Evolutionary conservation across 2,797 vertebrate genomes (phyloP).

Genomic region (Smutsia gigantea): DNA sequence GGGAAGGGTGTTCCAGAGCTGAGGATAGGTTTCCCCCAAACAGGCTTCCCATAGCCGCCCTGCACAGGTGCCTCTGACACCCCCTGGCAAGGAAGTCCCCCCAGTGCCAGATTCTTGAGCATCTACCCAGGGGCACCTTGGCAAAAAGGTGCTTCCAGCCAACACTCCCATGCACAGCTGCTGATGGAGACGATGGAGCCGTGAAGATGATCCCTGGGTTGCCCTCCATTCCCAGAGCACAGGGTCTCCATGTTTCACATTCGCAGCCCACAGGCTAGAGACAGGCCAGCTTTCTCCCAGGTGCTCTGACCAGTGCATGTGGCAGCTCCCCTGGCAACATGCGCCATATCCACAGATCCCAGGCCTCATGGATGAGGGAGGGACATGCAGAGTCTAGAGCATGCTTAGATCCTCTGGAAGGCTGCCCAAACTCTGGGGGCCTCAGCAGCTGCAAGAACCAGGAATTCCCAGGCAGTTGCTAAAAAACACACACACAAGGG

Average conservation of each 20-base stretch:
- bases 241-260: neutral
- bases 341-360: neutral
- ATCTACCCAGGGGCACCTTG: neutral
- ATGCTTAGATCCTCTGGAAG: neutral
- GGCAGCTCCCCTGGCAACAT: neutral
- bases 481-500: neutral
- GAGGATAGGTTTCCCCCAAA: neutral
- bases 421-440: too few relatives aligned
- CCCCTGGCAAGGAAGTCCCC: neutral
- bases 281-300: neutral
- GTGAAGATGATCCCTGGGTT: fast-evolving
- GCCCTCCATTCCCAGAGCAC: neutral
- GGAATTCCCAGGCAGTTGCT: neutral
- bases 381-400: neutral
- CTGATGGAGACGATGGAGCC: neutral
- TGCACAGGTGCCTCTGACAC: neutral
- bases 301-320: neutral
- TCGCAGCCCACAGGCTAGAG: neutral
- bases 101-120: neutral
- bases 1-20: neutral
- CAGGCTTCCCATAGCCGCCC: fast-evolving
- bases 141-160: neutral
- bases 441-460: neutral
- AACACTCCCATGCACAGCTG: neutral
- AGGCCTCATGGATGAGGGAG: neutral